phyloP scores from a whole-genome alignment of 1,140 invertebrate genomes.

The Drosophila tsacasi region DNA sequence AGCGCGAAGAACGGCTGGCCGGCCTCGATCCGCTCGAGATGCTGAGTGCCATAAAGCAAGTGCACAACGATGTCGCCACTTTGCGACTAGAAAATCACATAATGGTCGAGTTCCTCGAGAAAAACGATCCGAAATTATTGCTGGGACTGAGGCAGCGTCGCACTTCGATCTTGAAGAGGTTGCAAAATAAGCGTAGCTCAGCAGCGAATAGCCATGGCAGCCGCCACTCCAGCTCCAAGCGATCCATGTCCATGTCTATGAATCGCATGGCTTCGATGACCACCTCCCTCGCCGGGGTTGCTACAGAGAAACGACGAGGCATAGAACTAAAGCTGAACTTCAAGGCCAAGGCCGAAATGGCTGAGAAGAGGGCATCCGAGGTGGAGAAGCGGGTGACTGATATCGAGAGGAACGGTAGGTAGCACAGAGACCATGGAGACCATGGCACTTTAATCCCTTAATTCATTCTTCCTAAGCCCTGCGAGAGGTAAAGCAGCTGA shows the following conservation, averaged over 20 bases:
- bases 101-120: constrained; percentile 75
- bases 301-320: constrained; percentile 41
- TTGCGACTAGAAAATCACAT: constrained; percentile 76
- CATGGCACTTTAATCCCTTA: neutral
- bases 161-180: constrained; percentile 50
- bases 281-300: neutral
- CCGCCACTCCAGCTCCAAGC: constrained; percentile 58
- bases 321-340: constrained; percentile 66
- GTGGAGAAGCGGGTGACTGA: constrained; percentile 69
- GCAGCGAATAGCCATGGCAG: constrained; percentile 18
- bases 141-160: constrained; percentile 63
- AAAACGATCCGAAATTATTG: constrained; percentile 80
- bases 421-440: no score
- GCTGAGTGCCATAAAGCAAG: constrained; percentile 50
- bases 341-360: constrained; percentile 77
- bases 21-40: constrained; percentile 69
- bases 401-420: constrained; percentile 71
- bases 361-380: constrained; percentile 68
- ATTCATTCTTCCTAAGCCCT: constrained; percentile 46
- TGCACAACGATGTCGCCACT: constrained; percentile 64
- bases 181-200: constrained; percentile 24
- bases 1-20: constrained; percentile 23
- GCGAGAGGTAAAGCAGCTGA: constrained; percentile 68
- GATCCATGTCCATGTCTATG: constrained; percentile 56
- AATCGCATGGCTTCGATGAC: constrained; percentile 21